Evolutionary conservation across 2,113 vertebrate genomes (phyloP), one percentile per base, ranked within the genome.

Genomic region (Dipodomys merriami): DNA sequence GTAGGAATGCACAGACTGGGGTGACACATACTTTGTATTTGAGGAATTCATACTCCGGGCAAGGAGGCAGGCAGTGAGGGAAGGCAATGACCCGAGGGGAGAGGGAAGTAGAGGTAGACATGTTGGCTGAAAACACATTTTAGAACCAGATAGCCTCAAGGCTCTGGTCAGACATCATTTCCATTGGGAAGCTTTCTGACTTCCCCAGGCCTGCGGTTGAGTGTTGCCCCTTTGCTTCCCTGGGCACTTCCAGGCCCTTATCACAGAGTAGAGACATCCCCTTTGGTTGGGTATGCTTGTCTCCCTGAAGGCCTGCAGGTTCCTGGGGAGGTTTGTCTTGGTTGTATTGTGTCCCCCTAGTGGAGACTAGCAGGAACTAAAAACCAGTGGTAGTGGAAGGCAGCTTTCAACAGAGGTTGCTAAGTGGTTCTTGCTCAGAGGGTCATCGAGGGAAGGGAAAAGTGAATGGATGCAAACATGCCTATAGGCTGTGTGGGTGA

Each of bases 51-150:
- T 20, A 19, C 57, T 53, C 29, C 20, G 30, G 30, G 11, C 0
- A 22, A 18, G 0, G 16, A 67, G 1, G 77, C 30, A 46, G 30
- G 11, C 0, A 18, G 18, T 1, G 16, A 67, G 1, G 77, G 64
- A 67, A 62, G 20, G 22, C 22, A 15, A 33, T 46, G 33, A 83
- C n/a, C 15, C 12, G 49, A 57, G 53, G 53, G 53, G 15, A 57
- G 53, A 13, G 27, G 25, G 19, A 19, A 30, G 9, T 71, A 33
- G 30, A 53, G 60, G 73, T 22, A 18, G 67, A 78, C 3, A 19
- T 7, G 13, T 25, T 49, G 35, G n/a, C 30, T 83, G n/a, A 23
- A 9, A 57, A 11, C 71, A 7, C 49, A 35, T 1, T 33, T 4
- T 39, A 64, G 62, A 20, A 13, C 77, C n/a, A 19, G 64, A 62